A percentile compares a stretch with the other conserved stretches of the same genome.
Conservation (phyloP, 1,140 invertebrate species). For the Drosophila ironensis region DNA sequence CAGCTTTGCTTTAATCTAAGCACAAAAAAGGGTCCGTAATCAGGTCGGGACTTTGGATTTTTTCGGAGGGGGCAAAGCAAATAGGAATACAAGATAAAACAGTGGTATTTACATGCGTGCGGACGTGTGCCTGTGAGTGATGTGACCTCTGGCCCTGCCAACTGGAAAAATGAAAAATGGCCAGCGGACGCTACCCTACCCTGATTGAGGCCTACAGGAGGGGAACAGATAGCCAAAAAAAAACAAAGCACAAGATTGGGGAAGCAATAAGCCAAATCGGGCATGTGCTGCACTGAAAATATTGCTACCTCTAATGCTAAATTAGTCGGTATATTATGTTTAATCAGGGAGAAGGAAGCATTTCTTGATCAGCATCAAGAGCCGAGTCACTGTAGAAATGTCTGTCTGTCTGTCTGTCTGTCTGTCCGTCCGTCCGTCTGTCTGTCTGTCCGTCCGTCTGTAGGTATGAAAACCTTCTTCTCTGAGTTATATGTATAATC, state of each 20-base stretch:
- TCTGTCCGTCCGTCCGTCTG: no score
- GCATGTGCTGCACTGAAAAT: neutral
- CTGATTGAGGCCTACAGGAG: conserved; percentile 37
- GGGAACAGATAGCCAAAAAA: conserved; percentile 3
- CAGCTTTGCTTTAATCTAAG: conserved; percentile 5
- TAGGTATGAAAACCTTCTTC: no score
- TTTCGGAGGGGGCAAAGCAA: conserved; percentile 9
- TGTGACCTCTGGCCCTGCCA: conserved; percentile 37
- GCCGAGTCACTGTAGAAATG: no score
- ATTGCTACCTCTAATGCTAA: neutral
- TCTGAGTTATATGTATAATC: no score
- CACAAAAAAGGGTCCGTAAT: conserved; percentile 23
- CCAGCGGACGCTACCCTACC: conserved; percentile 28
- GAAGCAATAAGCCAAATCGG: conserved; percentile 20
- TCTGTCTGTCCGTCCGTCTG: no score
- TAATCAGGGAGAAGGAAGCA: no score
- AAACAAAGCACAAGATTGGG: no score
- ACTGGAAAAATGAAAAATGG: conserved; percentile 41
- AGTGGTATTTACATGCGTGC: conserved; percentile 24
- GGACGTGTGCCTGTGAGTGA: conserved; percentile 2
- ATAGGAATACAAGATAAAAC: conserved; percentile 26
- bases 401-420: no score
- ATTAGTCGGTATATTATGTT: no score
- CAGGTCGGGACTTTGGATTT: neutral
- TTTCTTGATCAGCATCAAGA: no score